Conservation (phyloP, 2,888 invertebrate genomes). For the Coelinius sp. region DNA sequence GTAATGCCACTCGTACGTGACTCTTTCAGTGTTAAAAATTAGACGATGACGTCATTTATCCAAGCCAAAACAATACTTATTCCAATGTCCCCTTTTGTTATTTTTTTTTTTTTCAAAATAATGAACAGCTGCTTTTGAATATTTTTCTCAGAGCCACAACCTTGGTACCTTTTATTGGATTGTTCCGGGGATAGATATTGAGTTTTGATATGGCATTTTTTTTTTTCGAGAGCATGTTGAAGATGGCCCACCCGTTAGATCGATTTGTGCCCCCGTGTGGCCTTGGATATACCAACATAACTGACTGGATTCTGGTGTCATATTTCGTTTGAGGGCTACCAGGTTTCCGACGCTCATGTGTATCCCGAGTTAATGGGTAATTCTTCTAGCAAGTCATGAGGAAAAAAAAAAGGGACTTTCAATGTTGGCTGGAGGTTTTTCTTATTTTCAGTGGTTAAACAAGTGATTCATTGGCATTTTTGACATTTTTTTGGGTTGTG, state of each 20-base stretch:
- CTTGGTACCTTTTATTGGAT: neutral
- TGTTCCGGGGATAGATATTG: neutral
- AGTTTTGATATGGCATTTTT: constrained; percentile 3
- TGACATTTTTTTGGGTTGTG: neutral
- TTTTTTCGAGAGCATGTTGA: neutral
- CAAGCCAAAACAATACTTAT: constrained; percentile 10
- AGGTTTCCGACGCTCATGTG: constrained; percentile 15
- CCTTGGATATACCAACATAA: constrained; percentile 21
- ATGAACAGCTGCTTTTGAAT: neutral
- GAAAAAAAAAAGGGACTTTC: neutral
- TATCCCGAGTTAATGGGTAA: constrained; percentile 10
- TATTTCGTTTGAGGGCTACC: constrained; percentile 24
- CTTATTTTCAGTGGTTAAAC: neutral
- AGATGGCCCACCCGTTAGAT: constrained; percentile 25
- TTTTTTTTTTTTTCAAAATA: neutral
- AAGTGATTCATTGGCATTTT: neutral
- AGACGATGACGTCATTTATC: constrained; percentile 11
- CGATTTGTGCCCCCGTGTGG: constrained; percentile 25
- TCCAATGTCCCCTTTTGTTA: neutral
- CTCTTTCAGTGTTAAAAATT: constrained; percentile 5
- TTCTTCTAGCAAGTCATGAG: constrained; percentile 12
- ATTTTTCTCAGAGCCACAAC: neutral
- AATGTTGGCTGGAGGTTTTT: neutral
- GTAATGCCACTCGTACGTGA: neutral
- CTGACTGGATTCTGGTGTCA: constrained; percentile 23